A percentile compares a stretch with the other conserved stretches of the same genome.
Conservation (phyloP, 2,113 vertebrate genomes). For the Rousettus leschenaultii region DNA sequence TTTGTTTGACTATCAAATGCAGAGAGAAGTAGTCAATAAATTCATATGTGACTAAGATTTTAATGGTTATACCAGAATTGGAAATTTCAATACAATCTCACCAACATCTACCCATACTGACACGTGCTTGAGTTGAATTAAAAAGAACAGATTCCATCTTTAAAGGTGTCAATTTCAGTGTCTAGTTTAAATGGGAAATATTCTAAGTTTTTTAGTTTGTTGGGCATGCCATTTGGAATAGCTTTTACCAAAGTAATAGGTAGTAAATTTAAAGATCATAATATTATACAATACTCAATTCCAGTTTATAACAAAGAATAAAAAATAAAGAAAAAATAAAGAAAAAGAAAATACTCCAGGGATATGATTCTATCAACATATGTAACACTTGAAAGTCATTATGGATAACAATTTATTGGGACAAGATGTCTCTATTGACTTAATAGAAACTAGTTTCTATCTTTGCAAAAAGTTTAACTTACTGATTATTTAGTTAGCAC, state of each 20-base stretch:
- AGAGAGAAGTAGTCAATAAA: slow-evolving; percentile 64
- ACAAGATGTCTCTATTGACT: not conserved
- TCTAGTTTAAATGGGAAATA: not conserved
- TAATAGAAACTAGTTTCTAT: not conserved
- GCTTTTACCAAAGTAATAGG: not conserved
- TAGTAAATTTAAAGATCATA: not conserved
- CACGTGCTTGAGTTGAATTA: not conserved
- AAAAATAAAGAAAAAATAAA: not conserved
- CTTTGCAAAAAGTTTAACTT: not conserved
- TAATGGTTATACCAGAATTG: not conserved
- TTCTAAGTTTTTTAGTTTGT: not conserved
- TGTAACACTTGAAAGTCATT: not conserved
- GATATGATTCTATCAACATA: not conserved
- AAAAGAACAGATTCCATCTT: not conserved
- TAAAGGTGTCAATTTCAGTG: not conserved
- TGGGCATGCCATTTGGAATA: not conserved
- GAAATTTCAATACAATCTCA: not conserved
- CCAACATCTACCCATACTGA: not conserved
- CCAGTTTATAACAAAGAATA: not conserved
- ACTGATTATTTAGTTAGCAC: not conserved
- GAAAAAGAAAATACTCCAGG: not conserved
- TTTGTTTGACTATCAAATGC: slow-evolving; percentile 52
- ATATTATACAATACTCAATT: not conserved
- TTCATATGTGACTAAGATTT: slow-evolving; percentile 16
- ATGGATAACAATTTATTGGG: not conserved